These are phyloP conservation scores for Polypedilum vanderplanki DNA, from an alignment of 1,140 invertebrate species.

Conservation along the genomic window DNA sequence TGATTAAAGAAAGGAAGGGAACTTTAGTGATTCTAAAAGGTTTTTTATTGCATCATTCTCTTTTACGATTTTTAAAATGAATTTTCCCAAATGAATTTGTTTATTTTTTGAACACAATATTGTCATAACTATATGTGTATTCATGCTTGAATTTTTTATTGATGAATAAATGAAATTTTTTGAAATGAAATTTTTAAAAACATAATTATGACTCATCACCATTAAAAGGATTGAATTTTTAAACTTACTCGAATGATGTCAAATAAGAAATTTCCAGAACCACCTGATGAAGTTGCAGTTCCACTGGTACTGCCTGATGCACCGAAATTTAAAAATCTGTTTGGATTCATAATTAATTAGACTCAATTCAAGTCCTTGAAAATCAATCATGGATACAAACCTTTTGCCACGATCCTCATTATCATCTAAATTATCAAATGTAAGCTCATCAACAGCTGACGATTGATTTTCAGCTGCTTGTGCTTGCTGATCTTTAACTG, in stretches of 20 bases:
- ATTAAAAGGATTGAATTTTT: conserved; percentile 21
- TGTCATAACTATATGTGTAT: too few species aligned
- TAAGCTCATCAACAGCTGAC: conserved; percentile 50
- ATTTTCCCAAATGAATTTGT: too few species aligned
- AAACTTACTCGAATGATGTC: conserved; percentile 74
- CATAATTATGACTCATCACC: too few species aligned
- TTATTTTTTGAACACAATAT: too few species aligned
- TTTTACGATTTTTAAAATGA: too few species aligned
- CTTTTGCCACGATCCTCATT: conserved; percentile 74
- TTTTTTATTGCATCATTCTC: too few species aligned
- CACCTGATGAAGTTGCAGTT: conserved; percentile 45
- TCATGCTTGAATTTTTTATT: too few species aligned
- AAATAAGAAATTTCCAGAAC: conserved; percentile 79
- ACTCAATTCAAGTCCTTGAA: not conserved
- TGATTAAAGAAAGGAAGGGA: too few species aligned
- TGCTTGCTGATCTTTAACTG: conserved; percentile 41
- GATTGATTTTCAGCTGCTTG: conserved; percentile 46
- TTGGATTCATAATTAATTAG: conserved; percentile 23
- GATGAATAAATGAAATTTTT: too few species aligned
- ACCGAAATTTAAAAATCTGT: conserved; percentile 63
- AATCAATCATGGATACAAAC: conserved; percentile 36
- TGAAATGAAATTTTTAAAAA: too few species aligned
- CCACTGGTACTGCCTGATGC: conserved; percentile 48
- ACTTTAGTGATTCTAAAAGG: too few species aligned
- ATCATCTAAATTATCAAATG: conserved; percentile 53